Evolutionary conservation across 2,113 vertebrate genomes (phyloP).

Genomic region (Pycnonotus jocosus): DNA sequence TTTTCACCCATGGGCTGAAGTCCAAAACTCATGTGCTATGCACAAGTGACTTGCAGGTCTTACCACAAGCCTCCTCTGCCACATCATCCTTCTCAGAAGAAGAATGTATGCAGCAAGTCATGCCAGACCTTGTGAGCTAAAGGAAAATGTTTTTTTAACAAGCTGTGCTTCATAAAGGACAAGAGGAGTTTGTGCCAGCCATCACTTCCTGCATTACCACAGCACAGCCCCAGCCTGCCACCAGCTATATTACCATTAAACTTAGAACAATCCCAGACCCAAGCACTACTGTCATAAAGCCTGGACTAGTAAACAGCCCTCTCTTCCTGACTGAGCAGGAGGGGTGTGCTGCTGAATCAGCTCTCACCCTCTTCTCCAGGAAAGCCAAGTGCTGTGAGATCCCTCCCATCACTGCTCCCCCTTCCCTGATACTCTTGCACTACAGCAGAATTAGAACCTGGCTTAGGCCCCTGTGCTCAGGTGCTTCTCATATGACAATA

Average conservation of each 20-base stretch:
- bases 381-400: not conserved
- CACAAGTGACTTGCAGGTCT: not conserved
- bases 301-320: not conserved
- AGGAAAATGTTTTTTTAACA: not conserved
- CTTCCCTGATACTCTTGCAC: not conserved
- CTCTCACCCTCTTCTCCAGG: not conserved
- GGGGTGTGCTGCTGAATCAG: not conserved
- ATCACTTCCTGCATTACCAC: constrained; percentile 1
- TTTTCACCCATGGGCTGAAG: not conserved
- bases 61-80: not conserved
- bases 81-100: not conserved
- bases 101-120: not conserved
- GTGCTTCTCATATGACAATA: not conserved
- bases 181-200: not conserved
- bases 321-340: not conserved
- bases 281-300: not conserved
- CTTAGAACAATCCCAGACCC: not conserved
- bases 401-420: not conserved
- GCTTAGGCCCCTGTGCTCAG: not conserved
- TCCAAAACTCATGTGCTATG: not conserved
- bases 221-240: not conserved
- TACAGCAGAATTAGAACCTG: not conserved
- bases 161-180: not conserved
- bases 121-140: not conserved
- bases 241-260: constrained; percentile 8